Base-by-base conservation (phyloP, 2,797 vertebrate species). In the Meriones psammophilus region DNA sequence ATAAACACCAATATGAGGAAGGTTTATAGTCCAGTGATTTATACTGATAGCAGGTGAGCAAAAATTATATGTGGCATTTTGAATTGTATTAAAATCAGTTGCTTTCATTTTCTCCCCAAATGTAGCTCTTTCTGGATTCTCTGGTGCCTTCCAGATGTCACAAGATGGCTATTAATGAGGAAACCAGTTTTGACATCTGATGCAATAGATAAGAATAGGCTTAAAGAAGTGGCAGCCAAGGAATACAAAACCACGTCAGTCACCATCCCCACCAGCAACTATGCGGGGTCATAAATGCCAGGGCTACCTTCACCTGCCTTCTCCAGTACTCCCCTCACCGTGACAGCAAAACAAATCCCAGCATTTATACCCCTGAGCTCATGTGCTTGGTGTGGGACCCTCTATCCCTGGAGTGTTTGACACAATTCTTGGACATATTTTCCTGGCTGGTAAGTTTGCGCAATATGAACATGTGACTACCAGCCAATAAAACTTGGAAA, bases 101-200 rank as follows among this genome's bases (percentile, higher is more conserved):
- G 92, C 68, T 96, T 95, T 90, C n/a, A 92, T 88, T 91, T 95
- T 91, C n/a, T 18, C 56, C 84, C 15, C 50, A 92, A 93, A 92
- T 80, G 46, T 17, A 85, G 4, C 69, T 87, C 20, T 91, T 71
- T 76, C 46, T 79, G 9, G 39, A 89, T 95, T 95, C 62, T 89
- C 93, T 88, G 56, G 24, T 91, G 9, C 56, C 36, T 93, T 69
- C 7, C 74, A 69, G 18, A 88, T 26, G 50, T 90, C 20, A 83
- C 54, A 54, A 91, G 91, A 81, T 74, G 78, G 36, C 15, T 74
- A 60, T 58, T 36, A 42, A 17, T 46, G 26, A 95, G 15, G n/a
- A 86, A 85, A 13, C 58, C 77, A 78, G 30, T 26, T 69, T 15
- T 66, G 78, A 20, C 50, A 80, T 81, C 66, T 81, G 50, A 80